Conservation (phyloP, 2,113 vertebrate species). For the Clarias gariepinus region DNA sequence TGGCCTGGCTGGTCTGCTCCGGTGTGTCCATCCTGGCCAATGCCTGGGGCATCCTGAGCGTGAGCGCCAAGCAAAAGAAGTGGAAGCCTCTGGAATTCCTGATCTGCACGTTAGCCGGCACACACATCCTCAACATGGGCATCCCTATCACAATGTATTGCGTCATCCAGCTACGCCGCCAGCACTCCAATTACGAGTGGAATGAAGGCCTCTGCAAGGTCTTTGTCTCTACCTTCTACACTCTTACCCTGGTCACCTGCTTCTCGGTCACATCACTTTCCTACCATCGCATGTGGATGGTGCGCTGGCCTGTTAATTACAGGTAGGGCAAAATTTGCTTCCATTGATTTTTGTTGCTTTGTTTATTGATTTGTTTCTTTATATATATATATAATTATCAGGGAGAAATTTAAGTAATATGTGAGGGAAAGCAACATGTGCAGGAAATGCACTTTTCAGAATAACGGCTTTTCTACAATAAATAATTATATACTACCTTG, state of each 20-base stretch:
- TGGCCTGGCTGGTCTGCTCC: conserved; percentile 90
- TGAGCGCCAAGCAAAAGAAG: conserved; percentile 93
- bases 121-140: conserved; percentile 89
- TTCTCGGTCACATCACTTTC: conserved; percentile 92
- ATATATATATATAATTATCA: background rate
- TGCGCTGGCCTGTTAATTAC: conserved; percentile 94
- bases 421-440: background rate
- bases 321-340: conserved; percentile 69
- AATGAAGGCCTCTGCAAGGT: conserved; percentile 93
- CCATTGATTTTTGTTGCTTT: background rate
- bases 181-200: conserved; percentile 86
- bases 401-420: background rate
- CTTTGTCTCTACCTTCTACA: conserved; percentile 94
- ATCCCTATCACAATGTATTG: conserved; percentile 90
- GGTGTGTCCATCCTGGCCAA: conserved; percentile 89
- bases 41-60: conserved; percentile 89
- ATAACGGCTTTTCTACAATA: background rate
- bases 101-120: conserved; percentile 86
- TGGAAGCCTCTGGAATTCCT: conserved; percentile 93
- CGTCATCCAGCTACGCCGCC: conserved; percentile 82
- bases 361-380: background rate
- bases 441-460: background rate
- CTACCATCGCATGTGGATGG: conserved; percentile 98
- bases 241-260: conserved; percentile 89
- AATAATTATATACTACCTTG: background rate